Evolutionary conservation across 2,113 vertebrate species (phyloP).

Genomic region (Epinephelus fuscoguttatus): DNA sequence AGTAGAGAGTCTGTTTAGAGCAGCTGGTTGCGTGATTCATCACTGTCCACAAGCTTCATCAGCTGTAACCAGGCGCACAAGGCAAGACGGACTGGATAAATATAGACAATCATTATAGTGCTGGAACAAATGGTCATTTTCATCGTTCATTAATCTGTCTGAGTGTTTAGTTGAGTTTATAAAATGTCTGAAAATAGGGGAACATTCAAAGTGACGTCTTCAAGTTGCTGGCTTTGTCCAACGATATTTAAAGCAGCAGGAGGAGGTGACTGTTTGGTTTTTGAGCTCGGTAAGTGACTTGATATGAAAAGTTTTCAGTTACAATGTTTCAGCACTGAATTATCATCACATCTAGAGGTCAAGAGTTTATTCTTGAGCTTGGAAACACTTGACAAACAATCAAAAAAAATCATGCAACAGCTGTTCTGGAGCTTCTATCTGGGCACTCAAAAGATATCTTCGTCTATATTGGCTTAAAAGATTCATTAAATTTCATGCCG

Average conservation of each 20-base stretch:
- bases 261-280: not conserved
- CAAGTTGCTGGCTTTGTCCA: too few species aligned
- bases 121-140: slow-evolving; percentile 8
- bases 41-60: not conserved
- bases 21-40: slow-evolving; percentile 43
- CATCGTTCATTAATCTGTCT: not conserved
- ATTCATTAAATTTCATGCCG: too few species aligned
- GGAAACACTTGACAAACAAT: too few species aligned
- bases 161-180: not conserved
- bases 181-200: not conserved
- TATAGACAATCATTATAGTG: not conserved
- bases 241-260: too few species aligned
- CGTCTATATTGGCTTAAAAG: too few species aligned
- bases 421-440: not conserved
- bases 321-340: not conserved
- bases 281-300: not conserved
- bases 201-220: not conserved
- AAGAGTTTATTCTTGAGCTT: not conserved
- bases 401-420: not conserved
- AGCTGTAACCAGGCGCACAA: not conserved
- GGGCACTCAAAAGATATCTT: not conserved
- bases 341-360: not conserved
- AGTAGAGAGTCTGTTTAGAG: slow-evolving; percentile 33
- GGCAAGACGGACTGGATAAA: not conserved
- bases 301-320: too few species aligned